Conservation (phyloP, 1,140 invertebrate species). For the Temnothorax longispinosus region DNA sequence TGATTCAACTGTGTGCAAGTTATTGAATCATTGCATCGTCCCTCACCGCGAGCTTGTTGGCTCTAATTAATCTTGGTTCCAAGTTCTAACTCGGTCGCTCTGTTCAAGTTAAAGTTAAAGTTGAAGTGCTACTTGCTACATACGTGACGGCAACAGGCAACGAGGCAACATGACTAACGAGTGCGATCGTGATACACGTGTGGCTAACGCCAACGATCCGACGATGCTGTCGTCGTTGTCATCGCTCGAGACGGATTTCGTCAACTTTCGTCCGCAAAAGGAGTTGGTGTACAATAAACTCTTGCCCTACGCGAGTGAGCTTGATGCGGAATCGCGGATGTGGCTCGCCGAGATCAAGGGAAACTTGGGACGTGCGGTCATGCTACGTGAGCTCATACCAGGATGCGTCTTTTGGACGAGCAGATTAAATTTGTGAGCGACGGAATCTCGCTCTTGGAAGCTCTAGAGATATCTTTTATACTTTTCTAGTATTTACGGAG, state of each 20-base stretch:
- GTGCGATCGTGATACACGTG: too few relatives aligned
- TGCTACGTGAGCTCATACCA: slow-evolving; percentile 90
- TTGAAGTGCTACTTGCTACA: too few relatives aligned
- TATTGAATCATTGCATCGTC: slow-evolving; percentile 11
- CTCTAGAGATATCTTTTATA: not conserved
- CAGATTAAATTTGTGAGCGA: slow-evolving; percentile 88
- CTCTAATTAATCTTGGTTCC: not conserved
- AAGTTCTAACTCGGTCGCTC: not conserved
- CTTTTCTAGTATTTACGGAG: too few relatives aligned
- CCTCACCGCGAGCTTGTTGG: not conserved
- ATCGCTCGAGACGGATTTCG: not conserved
- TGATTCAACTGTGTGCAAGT: slow-evolving; percentile 46
- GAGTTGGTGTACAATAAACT: slow-evolving; percentile 89
- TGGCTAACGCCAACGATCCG: not conserved
- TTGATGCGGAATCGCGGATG: slow-evolving; percentile 88
- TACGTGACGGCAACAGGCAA: too few relatives aligned
- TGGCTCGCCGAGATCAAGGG: slow-evolving; percentile 89
- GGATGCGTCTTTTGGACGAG: slow-evolving; percentile 88
- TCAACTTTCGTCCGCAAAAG: slow-evolving; percentile 84
- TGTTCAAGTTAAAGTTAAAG: not conserved
- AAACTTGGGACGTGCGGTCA: slow-evolving; percentile 89
- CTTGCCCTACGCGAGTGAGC: slow-evolving; percentile 88
- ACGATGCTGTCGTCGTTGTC: not conserved
- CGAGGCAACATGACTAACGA: slow-evolving; percentile 4
- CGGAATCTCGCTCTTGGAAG: not conserved